phyloP scores from a whole-genome alignment of 2,113 vertebrate genomes.

The Panurus biarmicus region DNA sequence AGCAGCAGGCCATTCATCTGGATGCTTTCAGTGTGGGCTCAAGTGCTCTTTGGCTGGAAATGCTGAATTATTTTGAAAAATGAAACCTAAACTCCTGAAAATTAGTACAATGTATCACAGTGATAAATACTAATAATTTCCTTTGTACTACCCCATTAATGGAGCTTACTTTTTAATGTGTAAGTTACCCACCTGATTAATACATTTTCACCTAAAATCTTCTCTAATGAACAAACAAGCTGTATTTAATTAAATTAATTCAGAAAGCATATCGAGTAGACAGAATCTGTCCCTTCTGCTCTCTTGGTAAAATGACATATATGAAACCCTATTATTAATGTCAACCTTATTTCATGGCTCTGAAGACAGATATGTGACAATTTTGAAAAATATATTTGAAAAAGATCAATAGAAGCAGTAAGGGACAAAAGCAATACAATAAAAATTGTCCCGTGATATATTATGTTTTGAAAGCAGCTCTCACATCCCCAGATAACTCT shows the following conservation, averaged over 20 bases:
- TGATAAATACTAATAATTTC: constrained; percentile 55
- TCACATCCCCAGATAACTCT: background rate
- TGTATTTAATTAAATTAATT: background rate
- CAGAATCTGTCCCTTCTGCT: background rate
- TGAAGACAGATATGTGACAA: background rate
- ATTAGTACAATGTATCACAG: constrained; percentile 46
- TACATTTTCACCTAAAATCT: background rate
- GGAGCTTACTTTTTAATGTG: constrained; percentile 7
- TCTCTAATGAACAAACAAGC: background rate
- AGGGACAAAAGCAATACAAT: background rate
- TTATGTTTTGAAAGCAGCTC: background rate
- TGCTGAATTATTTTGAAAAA: background rate
- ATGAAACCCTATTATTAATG: background rate
- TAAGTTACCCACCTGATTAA: background rate
- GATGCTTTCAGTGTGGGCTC: background rate
- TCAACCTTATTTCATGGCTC: background rate
- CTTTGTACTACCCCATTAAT: background rate
- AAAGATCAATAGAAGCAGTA: constrained; percentile 34
- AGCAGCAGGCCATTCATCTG: constrained; percentile 3
- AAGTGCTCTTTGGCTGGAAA: background rate
- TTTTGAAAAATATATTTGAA: background rate
- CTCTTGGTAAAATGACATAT: background rate
- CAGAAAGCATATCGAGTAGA: background rate
- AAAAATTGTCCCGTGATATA: background rate
- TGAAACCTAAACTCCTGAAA: background rate